These are phyloP conservation scores for Brachionus sp. DNA, from an alignment of 1,140 invertebrate genomes.

Conservation along the genomic window DNA sequence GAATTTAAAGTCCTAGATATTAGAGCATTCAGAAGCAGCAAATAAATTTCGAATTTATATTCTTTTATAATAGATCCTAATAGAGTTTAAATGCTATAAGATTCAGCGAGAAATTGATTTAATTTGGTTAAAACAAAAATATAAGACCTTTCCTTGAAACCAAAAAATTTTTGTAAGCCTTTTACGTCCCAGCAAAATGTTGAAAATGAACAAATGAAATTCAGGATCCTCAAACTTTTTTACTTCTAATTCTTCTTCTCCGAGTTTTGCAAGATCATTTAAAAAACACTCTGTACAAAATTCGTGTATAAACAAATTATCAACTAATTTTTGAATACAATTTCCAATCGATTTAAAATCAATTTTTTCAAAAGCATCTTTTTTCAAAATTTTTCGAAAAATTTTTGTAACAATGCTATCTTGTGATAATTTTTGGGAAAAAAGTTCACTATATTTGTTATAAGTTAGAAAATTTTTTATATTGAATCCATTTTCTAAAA, in stretches of 20 bases:
- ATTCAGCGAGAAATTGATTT: no score
- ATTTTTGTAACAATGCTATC: background rate
- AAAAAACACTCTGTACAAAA: background rate
- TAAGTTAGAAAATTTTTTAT: slow-evolving; percentile 59
- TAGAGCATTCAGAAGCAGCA: no score
- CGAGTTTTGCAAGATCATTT: background rate
- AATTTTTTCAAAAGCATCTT: background rate
- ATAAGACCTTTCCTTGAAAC: background rate
- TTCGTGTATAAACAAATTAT: slow-evolving; percentile 21
- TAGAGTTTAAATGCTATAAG: no score
- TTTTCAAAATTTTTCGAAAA: background rate
- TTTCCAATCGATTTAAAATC: background rate
- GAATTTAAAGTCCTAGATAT: no score
- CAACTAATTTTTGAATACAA: slow-evolving; percentile 13
- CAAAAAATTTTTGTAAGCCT: slow-evolving; percentile 24
- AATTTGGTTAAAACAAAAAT: background rate
- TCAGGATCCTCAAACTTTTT: slow-evolving; percentile 16
- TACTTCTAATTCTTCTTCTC: background rate
- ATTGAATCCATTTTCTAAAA: slow-evolving; percentile 59
- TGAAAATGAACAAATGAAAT: slow-evolving; percentile 19
- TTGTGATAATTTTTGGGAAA: slow-evolving; percentile 47
- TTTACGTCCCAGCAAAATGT: background rate
- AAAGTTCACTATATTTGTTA: slow-evolving; percentile 54
- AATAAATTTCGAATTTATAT: no score
- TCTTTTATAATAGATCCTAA: no score